Evolutionary conservation across 2,888 invertebrate genomes (phyloP).

Genomic region (Prosapia bicincta): DNA sequence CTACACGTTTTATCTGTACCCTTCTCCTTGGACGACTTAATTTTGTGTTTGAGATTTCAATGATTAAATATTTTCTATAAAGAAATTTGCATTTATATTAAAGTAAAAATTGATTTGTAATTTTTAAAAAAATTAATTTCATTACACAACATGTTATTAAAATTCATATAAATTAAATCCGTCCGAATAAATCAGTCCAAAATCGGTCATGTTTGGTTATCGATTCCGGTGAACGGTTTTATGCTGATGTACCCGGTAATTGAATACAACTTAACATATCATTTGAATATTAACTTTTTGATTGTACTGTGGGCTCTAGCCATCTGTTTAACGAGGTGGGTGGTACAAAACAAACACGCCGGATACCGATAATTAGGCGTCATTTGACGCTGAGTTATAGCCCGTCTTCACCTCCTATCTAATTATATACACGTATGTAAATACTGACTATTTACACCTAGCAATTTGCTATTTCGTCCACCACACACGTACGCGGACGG

Average conservation of each 20-base stretch:
- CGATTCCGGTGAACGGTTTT: background rate
- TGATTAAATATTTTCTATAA: too few relatives aligned
- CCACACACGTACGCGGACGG: background rate
- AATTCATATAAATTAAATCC: background rate
- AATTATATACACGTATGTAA: conserved; percentile 25
- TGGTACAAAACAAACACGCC: background rate
- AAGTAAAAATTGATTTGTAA: too few relatives aligned
- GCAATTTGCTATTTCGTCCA: conserved; percentile 15
- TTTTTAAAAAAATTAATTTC: background rate
- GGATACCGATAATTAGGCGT: conserved; percentile 22
- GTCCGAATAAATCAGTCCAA: too few relatives aligned
- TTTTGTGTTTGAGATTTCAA: too few relatives aligned
- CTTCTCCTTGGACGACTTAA: too few relatives aligned
- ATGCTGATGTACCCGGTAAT: background rate
- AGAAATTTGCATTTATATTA: too few relatives aligned
- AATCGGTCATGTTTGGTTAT: too few relatives aligned
- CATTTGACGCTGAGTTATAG: conserved; percentile 23
- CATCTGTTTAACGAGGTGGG: background rate
- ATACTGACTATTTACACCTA: conserved; percentile 27
- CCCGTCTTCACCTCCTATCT: conserved; percentile 20
- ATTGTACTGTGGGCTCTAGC: background rate
- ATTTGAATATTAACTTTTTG: background rate
- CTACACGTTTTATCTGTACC: too few relatives aligned
- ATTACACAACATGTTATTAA: background rate
- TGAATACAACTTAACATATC: conserved; percentile 2